A percentile compares a stretch with the other conserved stretches of the same genome.
Evolutionary conservation across 2,797 vertebrate genomes (phyloP).

Genomic region (Falco columbarius): DNA sequence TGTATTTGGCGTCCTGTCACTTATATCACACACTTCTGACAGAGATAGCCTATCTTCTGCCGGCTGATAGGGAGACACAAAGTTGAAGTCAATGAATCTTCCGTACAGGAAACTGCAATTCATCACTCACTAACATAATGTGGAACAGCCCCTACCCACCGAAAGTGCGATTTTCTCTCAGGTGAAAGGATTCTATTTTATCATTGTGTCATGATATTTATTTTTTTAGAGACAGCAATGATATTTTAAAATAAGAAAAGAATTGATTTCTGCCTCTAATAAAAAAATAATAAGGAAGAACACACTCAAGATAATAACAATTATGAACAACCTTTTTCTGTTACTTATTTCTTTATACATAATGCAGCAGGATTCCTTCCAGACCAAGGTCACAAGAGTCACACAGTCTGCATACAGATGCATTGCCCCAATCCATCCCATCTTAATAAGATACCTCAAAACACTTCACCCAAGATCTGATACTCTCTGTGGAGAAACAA

Average conservation of each 20-base stretch:
- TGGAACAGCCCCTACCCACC: not conserved
- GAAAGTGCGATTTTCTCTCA: not conserved
- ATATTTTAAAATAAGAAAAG: slow-evolving; percentile 46
- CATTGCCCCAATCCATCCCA: not conserved
- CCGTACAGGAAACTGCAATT: not conserved
- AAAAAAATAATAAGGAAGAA: not conserved
- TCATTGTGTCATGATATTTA: slow-evolving; percentile 15
- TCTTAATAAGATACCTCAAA: not conserved
- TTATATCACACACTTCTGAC: slow-evolving; percentile 46
- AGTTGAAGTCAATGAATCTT: slow-evolving; percentile 58
- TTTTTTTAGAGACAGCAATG: not conserved
- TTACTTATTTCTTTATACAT: not conserved
- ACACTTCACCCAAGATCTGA: not conserved
- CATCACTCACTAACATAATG: slow-evolving; percentile 18
- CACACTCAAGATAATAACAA: not conserved
- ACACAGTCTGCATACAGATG: not conserved
- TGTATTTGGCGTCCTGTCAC: slow-evolving; percentile 54
- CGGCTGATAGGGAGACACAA: slow-evolving; percentile 36
- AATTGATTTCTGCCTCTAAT: not conserved
- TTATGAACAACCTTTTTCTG: not conserved
- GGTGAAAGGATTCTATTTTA: slow-evolving; percentile 33
- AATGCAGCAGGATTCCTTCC: not conserved
- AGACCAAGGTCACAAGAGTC: not conserved
- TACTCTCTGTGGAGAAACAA: not conserved
- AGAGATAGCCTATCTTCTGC: slow-evolving; percentile 51